Percentiles rank a stretch among this genome's conserved stretches.
phyloP scores from a whole-genome alignment of 2,113 vertebrate species.

The Microtus pennsylvanicus region DNA sequence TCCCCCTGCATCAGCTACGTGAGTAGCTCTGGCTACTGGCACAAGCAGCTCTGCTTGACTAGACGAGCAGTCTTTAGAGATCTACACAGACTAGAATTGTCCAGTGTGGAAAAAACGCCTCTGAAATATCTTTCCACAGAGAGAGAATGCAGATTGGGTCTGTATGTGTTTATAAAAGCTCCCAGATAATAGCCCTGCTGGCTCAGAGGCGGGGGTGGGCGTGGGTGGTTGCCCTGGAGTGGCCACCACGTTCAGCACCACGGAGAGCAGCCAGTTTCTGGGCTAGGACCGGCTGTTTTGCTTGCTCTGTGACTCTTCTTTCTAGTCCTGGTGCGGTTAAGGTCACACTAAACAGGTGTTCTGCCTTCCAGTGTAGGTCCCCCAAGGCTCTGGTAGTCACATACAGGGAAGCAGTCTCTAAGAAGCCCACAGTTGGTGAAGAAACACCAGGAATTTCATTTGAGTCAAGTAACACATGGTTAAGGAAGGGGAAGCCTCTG shows the following conservation, averaged over 20 bases:
- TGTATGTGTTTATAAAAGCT: constrained; percentile 24
- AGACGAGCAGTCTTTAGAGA: constrained; percentile 32
- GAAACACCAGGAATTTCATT: neutral
- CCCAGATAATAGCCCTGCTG: neutral
- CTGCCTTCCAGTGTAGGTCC: neutral
- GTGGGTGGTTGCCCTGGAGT: neutral
- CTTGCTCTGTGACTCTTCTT: neutral
- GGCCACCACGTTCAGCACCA: constrained; percentile 60
- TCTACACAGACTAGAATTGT: constrained; percentile 28
- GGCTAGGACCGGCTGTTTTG: neutral
- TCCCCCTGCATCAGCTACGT: neutral
- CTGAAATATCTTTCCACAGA: neutral
- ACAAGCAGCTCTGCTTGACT: neutral
- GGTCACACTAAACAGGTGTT: constrained; percentile 45
- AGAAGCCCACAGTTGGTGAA: constrained; percentile 4
- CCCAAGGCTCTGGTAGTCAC: neutral
- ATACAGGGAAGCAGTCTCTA: neutral
- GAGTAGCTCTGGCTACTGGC: neutral
- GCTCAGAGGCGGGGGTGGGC: neutral
- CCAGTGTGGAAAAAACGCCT: neutral
- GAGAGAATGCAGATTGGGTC: constrained; percentile 31
- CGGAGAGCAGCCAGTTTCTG: constrained; percentile 33
- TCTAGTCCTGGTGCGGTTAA: neutral
- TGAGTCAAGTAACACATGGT: neutral
- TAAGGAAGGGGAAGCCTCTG: constrained; percentile 44